Percentiles rank a stretch among this genome's conserved stretches.
phyloP scores from a whole-genome alignment of 2,888 invertebrate genomes.

The Ceratothoa steindachneri region DNA sequence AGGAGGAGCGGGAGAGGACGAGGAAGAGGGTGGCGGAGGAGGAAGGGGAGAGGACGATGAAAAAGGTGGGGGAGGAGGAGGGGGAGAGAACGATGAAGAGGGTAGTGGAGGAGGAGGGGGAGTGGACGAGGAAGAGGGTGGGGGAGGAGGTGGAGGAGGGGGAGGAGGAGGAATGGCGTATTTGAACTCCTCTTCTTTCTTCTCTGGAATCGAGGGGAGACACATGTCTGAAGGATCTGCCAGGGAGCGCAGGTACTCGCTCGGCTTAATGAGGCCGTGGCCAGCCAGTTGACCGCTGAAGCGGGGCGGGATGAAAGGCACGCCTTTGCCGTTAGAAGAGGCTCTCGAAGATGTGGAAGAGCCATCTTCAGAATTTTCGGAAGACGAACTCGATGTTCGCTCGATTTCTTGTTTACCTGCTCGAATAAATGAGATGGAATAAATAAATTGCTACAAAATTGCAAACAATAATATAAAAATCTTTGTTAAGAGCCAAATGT shows the following conservation, averaged over 20 bases:
- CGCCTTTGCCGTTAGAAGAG: slow-evolving; percentile 66
- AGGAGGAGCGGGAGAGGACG: background rate
- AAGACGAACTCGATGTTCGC: background rate
- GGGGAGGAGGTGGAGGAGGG: slow-evolving; percentile 31
- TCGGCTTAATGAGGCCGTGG: slow-evolving; percentile 83
- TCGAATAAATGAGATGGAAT: too few relatives aligned
- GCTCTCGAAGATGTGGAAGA: background rate
- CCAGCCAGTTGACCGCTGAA: slow-evolving; percentile 65
- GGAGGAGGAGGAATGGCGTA: background rate
- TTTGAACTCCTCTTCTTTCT: slow-evolving; percentile 28
- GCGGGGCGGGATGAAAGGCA: slow-evolving; percentile 86
- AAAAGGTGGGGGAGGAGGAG: slow-evolving; percentile 26
- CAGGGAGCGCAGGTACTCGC: slow-evolving; percentile 83
- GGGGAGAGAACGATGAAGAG: slow-evolving; percentile 25
- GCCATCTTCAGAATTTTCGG: background rate
- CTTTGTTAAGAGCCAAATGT: too few relatives aligned
- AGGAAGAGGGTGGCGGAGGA: too few relatives aligned
- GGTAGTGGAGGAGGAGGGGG: slow-evolving; percentile 15
- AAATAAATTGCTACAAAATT: too few relatives aligned
- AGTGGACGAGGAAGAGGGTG: slow-evolving; percentile 28
- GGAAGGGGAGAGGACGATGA: slow-evolving; percentile 1
- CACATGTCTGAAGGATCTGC: slow-evolving; percentile 53
- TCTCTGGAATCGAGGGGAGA: slow-evolving; percentile 34
- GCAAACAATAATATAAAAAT: too few relatives aligned
- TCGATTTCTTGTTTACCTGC: background rate